phyloP scores from a whole-genome alignment of 2,888 invertebrate genomes.

The Dynastes grantii region DNA sequence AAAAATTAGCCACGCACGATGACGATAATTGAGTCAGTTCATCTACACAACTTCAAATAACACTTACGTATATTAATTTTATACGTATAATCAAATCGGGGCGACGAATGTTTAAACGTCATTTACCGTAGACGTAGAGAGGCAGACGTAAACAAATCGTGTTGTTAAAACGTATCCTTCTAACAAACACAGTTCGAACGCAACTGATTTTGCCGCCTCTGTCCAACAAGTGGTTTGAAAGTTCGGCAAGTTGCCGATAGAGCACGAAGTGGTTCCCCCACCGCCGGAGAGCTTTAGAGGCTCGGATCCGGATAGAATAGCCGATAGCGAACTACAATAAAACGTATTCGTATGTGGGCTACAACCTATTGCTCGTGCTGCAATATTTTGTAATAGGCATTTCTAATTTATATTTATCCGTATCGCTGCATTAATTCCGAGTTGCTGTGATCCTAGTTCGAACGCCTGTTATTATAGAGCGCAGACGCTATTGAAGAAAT shows the following conservation, averaged over 20 bases:
- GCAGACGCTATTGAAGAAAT: constrained; percentile 3
- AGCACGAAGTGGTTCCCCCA: constrained; percentile 50
- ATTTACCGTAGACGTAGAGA: constrained; percentile 19
- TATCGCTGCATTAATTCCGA: constrained; percentile 35
- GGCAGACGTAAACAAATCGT: constrained; percentile 24
- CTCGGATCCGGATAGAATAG: constrained; percentile 51
- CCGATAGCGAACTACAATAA: constrained; percentile 50
- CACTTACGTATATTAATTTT: neutral
- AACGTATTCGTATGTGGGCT: constrained; percentile 3
- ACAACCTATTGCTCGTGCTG: constrained; percentile 43
- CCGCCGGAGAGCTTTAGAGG: constrained; percentile 31
- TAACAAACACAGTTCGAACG: constrained; percentile 33
- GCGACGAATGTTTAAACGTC: constrained; percentile 32
- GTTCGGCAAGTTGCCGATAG: constrained; percentile 51
- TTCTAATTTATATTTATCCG: constrained; percentile 48
- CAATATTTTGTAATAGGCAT: constrained; percentile 48
- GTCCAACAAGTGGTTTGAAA: constrained; percentile 53
- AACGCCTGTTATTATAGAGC: constrained; percentile 21
- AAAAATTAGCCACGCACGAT: neutral
- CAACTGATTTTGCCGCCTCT: constrained; percentile 53
- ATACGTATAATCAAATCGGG: neutral
- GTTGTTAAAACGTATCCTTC: constrained; percentile 8
- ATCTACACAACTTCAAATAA: constrained; percentile 1
- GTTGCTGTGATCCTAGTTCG: constrained; percentile 26
- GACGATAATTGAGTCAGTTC: constrained; percentile 12